Evolutionary conservation across 2,888 invertebrate genomes (phyloP).

Genomic region (Hirtodrosophila trivittata): DNA sequence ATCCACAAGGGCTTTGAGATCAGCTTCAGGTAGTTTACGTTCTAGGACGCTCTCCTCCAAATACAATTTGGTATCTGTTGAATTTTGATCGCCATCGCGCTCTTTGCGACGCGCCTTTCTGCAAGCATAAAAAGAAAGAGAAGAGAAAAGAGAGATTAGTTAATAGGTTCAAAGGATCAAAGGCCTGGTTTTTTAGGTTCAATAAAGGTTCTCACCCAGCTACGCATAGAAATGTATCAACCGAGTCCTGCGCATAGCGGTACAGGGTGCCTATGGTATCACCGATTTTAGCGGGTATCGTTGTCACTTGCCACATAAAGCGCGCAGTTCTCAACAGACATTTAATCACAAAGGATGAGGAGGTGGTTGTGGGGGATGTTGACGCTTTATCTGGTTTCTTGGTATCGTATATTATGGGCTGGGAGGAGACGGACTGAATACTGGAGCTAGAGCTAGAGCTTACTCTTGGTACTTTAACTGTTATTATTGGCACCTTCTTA

Average conservation of each 20-base stretch:
- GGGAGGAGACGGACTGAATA: too few relatives aligned
- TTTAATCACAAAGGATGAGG: constrained; percentile 81
- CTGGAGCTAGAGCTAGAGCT: too few relatives aligned
- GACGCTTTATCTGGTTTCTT: constrained; percentile 17
- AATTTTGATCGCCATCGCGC: constrained; percentile 91
- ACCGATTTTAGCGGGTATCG: constrained; percentile 84
- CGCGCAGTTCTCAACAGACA: constrained; percentile 82
- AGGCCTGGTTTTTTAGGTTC: too few relatives aligned
- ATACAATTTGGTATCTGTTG: constrained; percentile 96
- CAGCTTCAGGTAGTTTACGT: constrained; percentile 96
- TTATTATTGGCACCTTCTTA: constrained; percentile 52
- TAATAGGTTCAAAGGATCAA: background rate
- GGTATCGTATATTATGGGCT: too few relatives aligned
- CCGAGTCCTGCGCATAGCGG: constrained; percentile 84
- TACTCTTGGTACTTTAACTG: constrained; percentile 1
- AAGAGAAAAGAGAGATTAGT: constrained; percentile 23
- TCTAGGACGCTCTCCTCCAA: constrained; percentile 97
- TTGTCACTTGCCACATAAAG: constrained; percentile 84
- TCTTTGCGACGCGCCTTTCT: constrained; percentile 99
- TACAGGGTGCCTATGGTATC: constrained; percentile 83
- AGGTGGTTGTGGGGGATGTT: constrained; percentile 27
- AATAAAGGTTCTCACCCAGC: constrained; percentile 84
- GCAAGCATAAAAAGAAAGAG: constrained; percentile 82
- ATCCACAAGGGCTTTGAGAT: constrained; percentile 96
- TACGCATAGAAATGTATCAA: constrained; percentile 84